Percentiles rank a stretch among this genome's conserved stretches.
Conservation (phyloP, 1,140 invertebrate species). For the Latrodectus geometricus region DNA sequence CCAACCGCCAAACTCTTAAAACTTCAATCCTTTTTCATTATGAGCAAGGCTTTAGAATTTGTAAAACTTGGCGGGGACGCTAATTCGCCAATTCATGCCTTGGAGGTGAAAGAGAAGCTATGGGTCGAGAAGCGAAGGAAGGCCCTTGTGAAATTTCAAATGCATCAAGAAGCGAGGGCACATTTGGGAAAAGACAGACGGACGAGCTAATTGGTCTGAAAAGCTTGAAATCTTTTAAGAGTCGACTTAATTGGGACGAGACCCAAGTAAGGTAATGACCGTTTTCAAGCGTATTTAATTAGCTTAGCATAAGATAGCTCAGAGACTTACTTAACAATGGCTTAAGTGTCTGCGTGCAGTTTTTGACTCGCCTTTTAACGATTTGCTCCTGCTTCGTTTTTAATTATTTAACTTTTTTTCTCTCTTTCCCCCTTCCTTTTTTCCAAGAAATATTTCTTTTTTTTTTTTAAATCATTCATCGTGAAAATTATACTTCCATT, state of each 20-base stretch:
- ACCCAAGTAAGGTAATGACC: conserved; percentile 51
- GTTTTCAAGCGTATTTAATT: conserved; percentile 58
- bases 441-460: conserved; percentile 11
- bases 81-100: conserved; percentile 61
- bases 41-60: conserved; percentile 44
- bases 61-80: conserved; percentile 52
- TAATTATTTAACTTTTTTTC: background rate
- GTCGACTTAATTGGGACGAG: conserved; percentile 55
- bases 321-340: conserved; percentile 59
- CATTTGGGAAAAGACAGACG: conserved; percentile 60
- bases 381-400: conserved; percentile 27
- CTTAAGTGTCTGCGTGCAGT: conserved; percentile 48
- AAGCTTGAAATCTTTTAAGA: conserved; percentile 61
- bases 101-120: conserved; percentile 8
- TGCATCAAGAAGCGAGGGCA: conserved; percentile 46
- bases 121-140: background rate
- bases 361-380: conserved; percentile 56
- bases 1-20: conserved; percentile 50
- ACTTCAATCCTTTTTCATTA: conserved; percentile 61
- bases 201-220: conserved; percentile 57
- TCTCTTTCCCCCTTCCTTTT: background rate
- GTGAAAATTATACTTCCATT: conserved; percentile 26
- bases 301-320: conserved; percentile 55
- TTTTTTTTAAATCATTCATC: background rate
- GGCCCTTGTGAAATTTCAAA: conserved; percentile 52